Evolutionary conservation across 1,140 invertebrate species (phyloP).

Genomic region (Parapsyche elsis): DNA sequence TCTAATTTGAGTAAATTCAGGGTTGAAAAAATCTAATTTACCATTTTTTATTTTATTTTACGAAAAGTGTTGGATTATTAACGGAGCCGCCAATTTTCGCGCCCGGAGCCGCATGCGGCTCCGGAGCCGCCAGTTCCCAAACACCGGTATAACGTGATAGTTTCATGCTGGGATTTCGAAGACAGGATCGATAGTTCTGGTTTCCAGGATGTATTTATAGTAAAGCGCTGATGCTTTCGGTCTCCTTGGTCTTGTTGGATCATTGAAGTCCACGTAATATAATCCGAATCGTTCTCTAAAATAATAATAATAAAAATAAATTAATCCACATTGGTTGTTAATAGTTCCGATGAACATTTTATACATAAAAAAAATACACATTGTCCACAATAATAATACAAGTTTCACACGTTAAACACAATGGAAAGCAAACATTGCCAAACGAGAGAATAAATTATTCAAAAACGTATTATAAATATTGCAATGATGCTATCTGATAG

Average conservation of each 20-base stretch:
- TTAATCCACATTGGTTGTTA: background rate
- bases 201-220: conserved; percentile 41
- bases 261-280: conserved; percentile 74
- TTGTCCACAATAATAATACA: no score
- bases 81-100: no score
- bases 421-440: no score
- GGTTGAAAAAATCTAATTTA: no score
- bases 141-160: background rate
- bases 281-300: conserved; percentile 73
- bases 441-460: background rate
- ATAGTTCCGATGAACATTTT: no score
- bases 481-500: no score
- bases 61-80: no score
- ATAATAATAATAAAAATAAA: background rate
- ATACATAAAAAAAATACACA: background rate
- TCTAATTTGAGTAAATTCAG: no score
- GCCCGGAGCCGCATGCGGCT: no score
- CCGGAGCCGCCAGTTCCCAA: no score
- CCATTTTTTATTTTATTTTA: no score
- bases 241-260: conserved; percentile 70
- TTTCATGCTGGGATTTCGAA: background rate
- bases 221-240: conserved; percentile 71
- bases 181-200: background rate
- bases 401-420: no score
- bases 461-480: background rate